Evolutionary conservation across 1,140 invertebrate species (phyloP).

Genomic region (Helicoverpa armigera): DNA sequence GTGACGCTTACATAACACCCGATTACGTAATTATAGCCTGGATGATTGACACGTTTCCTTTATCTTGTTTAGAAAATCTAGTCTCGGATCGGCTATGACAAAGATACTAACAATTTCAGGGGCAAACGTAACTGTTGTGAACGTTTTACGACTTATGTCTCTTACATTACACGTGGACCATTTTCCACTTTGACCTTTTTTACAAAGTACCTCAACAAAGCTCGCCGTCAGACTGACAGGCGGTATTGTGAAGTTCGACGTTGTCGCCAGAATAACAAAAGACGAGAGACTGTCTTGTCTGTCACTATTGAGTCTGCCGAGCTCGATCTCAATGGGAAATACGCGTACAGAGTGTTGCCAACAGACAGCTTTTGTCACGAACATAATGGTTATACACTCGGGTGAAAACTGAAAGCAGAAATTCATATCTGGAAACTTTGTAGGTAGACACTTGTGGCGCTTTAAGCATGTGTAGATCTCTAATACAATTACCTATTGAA

Average conservation of each 20-base stretch:
- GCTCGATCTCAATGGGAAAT: constrained; percentile 2
- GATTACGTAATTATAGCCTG: constrained; percentile 6
- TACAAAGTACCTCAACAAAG: background rate
- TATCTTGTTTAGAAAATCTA: constrained; percentile 24
- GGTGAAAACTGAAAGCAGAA: background rate
- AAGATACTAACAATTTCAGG: constrained; percentile 12
- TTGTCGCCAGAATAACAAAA: constrained; percentile 2
- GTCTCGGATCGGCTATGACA: background rate
- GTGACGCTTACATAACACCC: constrained; percentile 32
- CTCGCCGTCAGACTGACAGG: background rate
- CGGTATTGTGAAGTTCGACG: constrained; percentile 26
- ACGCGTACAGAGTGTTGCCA: background rate
- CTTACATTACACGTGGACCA: background rate
- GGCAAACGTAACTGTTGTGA: background rate
- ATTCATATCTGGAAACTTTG: background rate
- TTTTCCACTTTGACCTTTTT: background rate
- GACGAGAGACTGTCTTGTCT: constrained; percentile 19
- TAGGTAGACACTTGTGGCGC: background rate
- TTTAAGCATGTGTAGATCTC: no score
- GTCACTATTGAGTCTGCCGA: constrained; percentile 20
- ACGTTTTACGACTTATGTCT: background rate
- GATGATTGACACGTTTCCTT: constrained; percentile 34
- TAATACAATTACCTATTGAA: background rate
- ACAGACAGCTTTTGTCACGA: constrained; percentile 28
- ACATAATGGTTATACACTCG: background rate